Evolutionary conservation across 2,113 vertebrate species (phyloP).

Genomic region (Hippocampus zosterae): DNA sequence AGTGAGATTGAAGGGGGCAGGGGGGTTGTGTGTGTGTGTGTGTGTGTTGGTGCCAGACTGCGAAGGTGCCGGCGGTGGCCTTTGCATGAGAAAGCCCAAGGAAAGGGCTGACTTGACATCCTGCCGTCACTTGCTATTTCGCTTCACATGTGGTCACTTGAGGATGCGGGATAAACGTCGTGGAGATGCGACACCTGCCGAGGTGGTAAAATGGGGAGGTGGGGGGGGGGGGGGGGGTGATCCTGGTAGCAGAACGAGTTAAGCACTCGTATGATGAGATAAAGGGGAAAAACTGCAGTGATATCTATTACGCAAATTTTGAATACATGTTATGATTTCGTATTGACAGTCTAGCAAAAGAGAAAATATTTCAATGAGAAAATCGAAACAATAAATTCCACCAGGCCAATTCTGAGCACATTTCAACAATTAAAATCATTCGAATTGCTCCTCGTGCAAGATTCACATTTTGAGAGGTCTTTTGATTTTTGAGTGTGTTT

Average conservation of each 20-base stretch:
- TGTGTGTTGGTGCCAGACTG: not conserved
- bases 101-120: constrained; percentile 22
- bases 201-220: not conserved
- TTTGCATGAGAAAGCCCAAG: constrained; percentile 17
- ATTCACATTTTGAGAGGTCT: not conserved
- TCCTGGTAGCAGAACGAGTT: too few species aligned
- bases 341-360: too few species aligned
- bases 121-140: not conserved
- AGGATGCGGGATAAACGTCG: constrained; percentile 12
- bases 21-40: not conserved
- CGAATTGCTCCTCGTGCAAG: not conserved
- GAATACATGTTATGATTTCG: too few species aligned
- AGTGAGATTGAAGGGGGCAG: not conserved
- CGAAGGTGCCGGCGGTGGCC: not conserved
- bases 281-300: too few species aligned
- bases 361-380: too few species aligned
- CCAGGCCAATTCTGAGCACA: not conserved
- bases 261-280: too few species aligned
- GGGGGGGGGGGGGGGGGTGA: not conserved
- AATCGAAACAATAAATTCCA: too few species aligned
- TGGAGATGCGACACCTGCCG: not conserved
- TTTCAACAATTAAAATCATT: not conserved
- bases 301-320: too few species aligned
- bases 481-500: too few species aligned
- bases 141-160: constrained; percentile 4